Evolutionary conservation across 2,888 invertebrate genomes (phyloP).

Genomic region (Omphaloscelis lunosa): DNA sequence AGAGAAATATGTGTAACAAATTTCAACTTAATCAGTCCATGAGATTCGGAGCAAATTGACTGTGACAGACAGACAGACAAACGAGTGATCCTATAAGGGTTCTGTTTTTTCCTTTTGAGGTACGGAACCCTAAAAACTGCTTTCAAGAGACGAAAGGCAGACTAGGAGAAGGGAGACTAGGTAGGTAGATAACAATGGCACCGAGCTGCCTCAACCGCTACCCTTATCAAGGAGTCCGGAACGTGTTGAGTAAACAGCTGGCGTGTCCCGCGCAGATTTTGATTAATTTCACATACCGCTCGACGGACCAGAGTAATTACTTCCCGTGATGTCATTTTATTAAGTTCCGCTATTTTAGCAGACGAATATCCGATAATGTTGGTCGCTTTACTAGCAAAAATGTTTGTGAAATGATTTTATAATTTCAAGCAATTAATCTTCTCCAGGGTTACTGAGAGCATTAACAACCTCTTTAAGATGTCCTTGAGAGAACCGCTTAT

Average conservation of each 20-base stretch:
- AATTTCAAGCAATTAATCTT: constrained; percentile 32
- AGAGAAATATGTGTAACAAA: too few relatives aligned
- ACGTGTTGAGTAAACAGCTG: constrained; percentile 56
- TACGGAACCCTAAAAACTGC: constrained; percentile 28
- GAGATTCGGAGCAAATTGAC: too few relatives aligned
- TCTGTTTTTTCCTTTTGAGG: too few relatives aligned
- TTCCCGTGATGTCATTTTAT: constrained; percentile 56
- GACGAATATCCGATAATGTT: constrained; percentile 1
- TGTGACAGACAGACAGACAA: too few relatives aligned
- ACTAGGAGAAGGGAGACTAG: too few relatives aligned
- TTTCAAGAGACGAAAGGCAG: constrained; percentile 13
- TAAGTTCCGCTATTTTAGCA: constrained; percentile 10
- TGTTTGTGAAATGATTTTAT: constrained; percentile 5
- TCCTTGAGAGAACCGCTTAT: neutral
- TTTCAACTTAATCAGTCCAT: too few relatives aligned
- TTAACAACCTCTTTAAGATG: neutral
- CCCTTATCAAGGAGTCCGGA: constrained; percentile 57
- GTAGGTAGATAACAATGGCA: constrained; percentile 36
- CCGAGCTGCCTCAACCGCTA: constrained; percentile 20
- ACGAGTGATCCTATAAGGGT: too few relatives aligned
- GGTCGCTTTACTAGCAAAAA: neutral
- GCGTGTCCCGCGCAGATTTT: constrained; percentile 62
- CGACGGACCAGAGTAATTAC: constrained; percentile 56
- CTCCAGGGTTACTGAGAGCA: neutral
- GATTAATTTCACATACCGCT: constrained; percentile 65